phyloP scores from a whole-genome alignment of 1,140 invertebrate species.

The Trichogramma pretiosum region DNA sequence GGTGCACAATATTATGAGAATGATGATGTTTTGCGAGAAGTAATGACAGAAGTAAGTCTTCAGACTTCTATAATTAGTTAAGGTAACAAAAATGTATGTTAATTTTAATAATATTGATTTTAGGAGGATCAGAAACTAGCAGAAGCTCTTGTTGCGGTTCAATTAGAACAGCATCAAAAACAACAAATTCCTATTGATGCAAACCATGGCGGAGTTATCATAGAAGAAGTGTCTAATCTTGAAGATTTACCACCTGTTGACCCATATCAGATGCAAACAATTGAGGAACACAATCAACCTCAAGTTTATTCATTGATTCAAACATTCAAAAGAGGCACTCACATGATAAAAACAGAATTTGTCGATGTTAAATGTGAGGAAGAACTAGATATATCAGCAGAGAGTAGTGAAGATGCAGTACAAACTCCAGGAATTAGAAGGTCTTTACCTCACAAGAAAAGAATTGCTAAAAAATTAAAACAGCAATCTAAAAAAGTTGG shows the following conservation, averaged over 20 bases:
- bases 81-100: too few relatives aligned
- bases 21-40: conserved; percentile 40
- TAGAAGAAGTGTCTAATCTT: conserved; percentile 37
- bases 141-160: conserved; percentile 48
- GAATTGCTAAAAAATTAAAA: conserved; percentile 49
- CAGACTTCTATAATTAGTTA: too few relatives aligned
- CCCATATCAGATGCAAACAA: conserved; percentile 37
- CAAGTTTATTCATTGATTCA: conserved; percentile 31
- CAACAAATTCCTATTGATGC: conserved; percentile 36
- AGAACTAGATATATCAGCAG: conserved; percentile 35
- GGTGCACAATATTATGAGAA: conserved; percentile 43
- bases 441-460: conserved; percentile 49
- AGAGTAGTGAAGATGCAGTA: conserved; percentile 36
- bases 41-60: conserved; percentile 39
- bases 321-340: conserved; percentile 31
- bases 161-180: conserved; percentile 46
- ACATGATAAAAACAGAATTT: conserved; percentile 38
- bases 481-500: conserved; percentile 34
- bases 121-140: conserved; percentile 47
- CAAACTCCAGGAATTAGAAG: conserved; percentile 37
- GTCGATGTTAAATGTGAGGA: conserved; percentile 41
- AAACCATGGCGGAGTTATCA: conserved; percentile 30
- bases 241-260: conserved; percentile 34
- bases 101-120: too few relatives aligned
- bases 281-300: conserved; percentile 30